phyloP scores from a whole-genome alignment of 2,797 vertebrate species.

The Hapalemur alaotrensis region DNA sequence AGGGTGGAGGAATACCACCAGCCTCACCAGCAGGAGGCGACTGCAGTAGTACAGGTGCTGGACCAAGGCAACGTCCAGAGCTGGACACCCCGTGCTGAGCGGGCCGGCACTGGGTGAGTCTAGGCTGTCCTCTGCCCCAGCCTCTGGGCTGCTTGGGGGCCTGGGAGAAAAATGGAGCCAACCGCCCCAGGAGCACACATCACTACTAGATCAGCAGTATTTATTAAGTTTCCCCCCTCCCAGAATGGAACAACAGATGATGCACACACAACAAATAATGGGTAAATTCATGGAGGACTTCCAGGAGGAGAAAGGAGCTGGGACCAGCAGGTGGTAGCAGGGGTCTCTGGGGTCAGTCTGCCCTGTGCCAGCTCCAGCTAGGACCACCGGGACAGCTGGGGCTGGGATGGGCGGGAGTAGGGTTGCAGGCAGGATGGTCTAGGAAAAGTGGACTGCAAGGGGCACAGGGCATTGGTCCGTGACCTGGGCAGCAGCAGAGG shows the following conservation, averaged over 20 bases:
- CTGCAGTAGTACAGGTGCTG: slow-evolving; percentile 93
- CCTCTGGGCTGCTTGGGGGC: slow-evolving; percentile 70
- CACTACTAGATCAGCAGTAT: slow-evolving; percentile 28
- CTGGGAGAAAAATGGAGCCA: slow-evolving; percentile 67
- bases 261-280: slow-evolving; percentile 25
- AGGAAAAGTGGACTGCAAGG: not conserved
- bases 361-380: not conserved
- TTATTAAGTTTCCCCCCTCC: slow-evolving; percentile 58
- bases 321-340: not conserved
- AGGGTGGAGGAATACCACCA: not conserved
- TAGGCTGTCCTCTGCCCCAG: slow-evolving; percentile 78
- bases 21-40: slow-evolving; percentile 92
- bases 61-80: slow-evolving; percentile 90
- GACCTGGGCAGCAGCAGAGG: not conserved
- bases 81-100: slow-evolving; percentile 89
- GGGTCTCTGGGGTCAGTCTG: not conserved
- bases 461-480: not conserved
- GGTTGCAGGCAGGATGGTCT: not conserved
- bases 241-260: slow-evolving; percentile 45
- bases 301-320: not conserved
- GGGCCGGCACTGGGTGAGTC: slow-evolving; percentile 85
- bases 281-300: slow-evolving; percentile 21
- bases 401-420: not conserved
- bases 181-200: slow-evolving; percentile 37
- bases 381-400: not conserved